Conservation (phyloP, 2,797 vertebrate species). For the Chiloscyllium punctatum region DNA sequence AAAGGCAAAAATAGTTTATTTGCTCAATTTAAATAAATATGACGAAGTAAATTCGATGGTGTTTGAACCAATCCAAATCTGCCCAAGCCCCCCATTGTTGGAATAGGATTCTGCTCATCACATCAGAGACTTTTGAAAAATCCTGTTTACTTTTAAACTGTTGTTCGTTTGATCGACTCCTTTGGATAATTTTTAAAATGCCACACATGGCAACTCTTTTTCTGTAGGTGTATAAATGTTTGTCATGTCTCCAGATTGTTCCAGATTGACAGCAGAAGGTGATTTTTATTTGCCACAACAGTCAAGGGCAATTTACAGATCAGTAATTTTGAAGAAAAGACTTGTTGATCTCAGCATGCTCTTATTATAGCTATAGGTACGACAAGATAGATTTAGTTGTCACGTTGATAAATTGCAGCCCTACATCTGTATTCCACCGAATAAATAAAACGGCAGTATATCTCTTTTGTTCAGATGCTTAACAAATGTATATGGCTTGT, state of each 20-base stretch:
- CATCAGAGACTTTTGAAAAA: background rate
- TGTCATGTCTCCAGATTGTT: conserved; percentile 45
- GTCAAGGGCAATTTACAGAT: conserved; percentile 61
- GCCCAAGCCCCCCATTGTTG: background rate
- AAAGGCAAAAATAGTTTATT: background rate
- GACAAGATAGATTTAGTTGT: conserved; percentile 58
- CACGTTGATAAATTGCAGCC: conserved; percentile 51
- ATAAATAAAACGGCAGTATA: conserved; percentile 55
- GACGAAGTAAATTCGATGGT: background rate
- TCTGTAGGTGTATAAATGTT: background rate
- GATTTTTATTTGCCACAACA: conserved; percentile 57
- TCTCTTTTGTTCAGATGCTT: conserved; percentile 48
- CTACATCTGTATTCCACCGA: conserved; percentile 45
- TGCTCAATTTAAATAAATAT: background rate
- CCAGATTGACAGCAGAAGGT: conserved; percentile 54
- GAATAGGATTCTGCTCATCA: background rate
- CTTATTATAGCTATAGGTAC: conserved; percentile 53
- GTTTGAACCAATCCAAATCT: background rate
- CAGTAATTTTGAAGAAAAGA: conserved; percentile 57
- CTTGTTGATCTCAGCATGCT: conserved; percentile 57
- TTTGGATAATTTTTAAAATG: background rate
- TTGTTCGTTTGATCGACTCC: background rate
- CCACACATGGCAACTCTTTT: background rate
- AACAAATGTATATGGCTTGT: conserved; percentile 41
- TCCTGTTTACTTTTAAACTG: background rate